Evolutionary conservation across 1,140 invertebrate genomes (phyloP).

Genomic region (Hylaeus anthracinus): DNA sequence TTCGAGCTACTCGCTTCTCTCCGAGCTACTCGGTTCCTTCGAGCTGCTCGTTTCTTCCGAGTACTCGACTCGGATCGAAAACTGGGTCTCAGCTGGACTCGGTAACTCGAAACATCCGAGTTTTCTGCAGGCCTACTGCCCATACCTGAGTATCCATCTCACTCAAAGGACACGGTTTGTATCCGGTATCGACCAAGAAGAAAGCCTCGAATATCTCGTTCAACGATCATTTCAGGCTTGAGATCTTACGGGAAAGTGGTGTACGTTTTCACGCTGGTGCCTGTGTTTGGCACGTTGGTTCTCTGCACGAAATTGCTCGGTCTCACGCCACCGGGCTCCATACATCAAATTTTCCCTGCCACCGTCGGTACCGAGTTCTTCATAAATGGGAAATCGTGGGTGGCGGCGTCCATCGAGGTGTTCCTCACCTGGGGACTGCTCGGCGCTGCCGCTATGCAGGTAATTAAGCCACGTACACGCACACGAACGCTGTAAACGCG

Average conservation of each 20-base stretch:
- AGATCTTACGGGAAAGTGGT: constrained; percentile 92
- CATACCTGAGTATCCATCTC: too few relatives aligned
- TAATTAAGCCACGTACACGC: constrained; percentile 58
- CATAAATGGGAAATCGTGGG: constrained; percentile 87
- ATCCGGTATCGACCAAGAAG: too few relatives aligned
- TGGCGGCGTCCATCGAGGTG: constrained; percentile 92
- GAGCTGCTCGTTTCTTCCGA: too few relatives aligned
- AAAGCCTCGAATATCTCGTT: too few relatives aligned
- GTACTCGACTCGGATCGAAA: too few relatives aligned
- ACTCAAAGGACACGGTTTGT: too few relatives aligned
- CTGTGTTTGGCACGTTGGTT: constrained; percentile 87
- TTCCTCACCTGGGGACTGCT: constrained; percentile 95
- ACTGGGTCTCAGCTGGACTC: too few relatives aligned
- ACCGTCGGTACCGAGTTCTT: constrained; percentile 92
- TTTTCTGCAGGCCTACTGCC: too few relatives aligned
- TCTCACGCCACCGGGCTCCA: constrained; percentile 84
- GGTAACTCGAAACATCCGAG: too few relatives aligned
- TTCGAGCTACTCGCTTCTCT: too few relatives aligned
- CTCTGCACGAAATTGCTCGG: constrained; percentile 89
- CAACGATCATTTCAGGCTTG: constrained; percentile 81
- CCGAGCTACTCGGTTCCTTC: too few relatives aligned
- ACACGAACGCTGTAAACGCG: neutral
- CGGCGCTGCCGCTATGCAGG: constrained; percentile 92
- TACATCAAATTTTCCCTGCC: constrained; percentile 87
- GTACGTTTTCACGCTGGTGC: constrained; percentile 87